Conservation (phyloP, 1,140 invertebrate species). For the Drosophila burlai region DNA sequence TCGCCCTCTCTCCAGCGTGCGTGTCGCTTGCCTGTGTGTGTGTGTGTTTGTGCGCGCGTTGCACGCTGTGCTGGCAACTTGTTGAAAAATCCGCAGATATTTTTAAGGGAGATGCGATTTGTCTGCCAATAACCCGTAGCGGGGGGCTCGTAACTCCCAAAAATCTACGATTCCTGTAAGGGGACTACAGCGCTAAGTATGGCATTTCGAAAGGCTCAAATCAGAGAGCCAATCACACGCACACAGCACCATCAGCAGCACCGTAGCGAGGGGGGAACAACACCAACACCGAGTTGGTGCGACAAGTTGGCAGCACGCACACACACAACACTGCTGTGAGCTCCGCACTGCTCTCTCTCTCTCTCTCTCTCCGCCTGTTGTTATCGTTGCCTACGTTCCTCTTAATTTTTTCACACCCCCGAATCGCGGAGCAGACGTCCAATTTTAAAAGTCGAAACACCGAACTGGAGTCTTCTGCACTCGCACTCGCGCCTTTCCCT, state of each 20-base stretch:
- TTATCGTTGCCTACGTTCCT: conserved; percentile 52
- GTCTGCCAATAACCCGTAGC: not conserved
- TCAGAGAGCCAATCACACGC: conserved; percentile 27
- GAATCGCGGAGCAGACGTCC: not conserved
- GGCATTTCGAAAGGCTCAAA: conserved; percentile 15
- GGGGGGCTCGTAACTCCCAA: not conserved
- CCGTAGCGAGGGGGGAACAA: conserved; percentile 14
- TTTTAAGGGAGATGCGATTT: not conserved
- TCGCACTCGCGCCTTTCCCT: conserved; percentile 9
- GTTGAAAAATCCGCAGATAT: conserved; percentile 42
- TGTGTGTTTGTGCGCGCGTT: conserved; percentile 50
- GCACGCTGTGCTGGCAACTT: conserved; percentile 57
- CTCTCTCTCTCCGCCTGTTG: conserved; percentile 44
- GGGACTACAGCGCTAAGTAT: conserved; percentile 1
- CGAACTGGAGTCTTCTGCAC: not conserved
- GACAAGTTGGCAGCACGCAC: conserved; percentile 53
- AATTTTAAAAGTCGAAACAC: conserved; percentile 1
- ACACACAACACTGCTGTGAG: conserved; percentile 41
- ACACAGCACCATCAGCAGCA: conserved; percentile 11
- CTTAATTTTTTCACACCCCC: conserved; percentile 31
- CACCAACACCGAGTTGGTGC: conserved; percentile 27
- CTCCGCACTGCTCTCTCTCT: conserved; percentile 13
- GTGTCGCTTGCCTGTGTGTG: conserved; percentile 31
- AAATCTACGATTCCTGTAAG: not conserved
- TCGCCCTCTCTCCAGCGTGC: conserved; percentile 53